These are phyloP conservation scores for Coelogynopora nodosa DNA, from an alignment of 2,888 invertebrate species.

Conservation along the genomic window DNA sequence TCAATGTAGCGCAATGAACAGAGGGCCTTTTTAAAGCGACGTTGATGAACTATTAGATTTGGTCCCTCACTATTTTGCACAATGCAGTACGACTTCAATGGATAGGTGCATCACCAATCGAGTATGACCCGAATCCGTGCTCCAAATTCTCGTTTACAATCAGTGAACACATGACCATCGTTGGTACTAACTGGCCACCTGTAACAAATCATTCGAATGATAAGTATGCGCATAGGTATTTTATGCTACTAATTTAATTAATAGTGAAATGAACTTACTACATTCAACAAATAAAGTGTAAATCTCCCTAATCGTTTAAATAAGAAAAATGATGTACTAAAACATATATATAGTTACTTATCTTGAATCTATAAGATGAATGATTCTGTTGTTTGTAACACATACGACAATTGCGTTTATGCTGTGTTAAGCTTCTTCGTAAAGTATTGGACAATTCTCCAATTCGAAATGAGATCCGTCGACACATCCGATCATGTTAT, in stretches of 20 bases:
- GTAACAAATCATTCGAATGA: neutral
- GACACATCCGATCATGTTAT: conserved; percentile 23
- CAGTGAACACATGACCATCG: neutral
- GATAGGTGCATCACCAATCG: neutral
- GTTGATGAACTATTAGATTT: neutral
- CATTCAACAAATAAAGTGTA: neutral
- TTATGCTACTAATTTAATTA: neutral
- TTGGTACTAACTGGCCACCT: conserved; percentile 12
- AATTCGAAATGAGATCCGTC: neutral
- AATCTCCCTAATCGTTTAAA: neutral
- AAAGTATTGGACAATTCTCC: conserved; percentile 6
- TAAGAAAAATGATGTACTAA: neutral
- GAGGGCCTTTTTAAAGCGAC: neutral
- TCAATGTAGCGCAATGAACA: neutral
- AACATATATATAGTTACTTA: neutral
- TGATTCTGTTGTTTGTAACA: conserved; percentile 5
- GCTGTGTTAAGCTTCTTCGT: conserved; percentile 7
- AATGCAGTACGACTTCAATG: neutral
- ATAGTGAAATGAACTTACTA: neutral
- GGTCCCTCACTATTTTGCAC: conserved; percentile 6
- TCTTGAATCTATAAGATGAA: neutral
- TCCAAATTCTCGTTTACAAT: neutral
- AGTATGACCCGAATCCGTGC: neutral
- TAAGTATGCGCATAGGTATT: neutral
- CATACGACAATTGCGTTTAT: neutral